phyloP scores from a whole-genome alignment of 1,140 invertebrate genomes.

The Scaptomyza graminum region DNA sequence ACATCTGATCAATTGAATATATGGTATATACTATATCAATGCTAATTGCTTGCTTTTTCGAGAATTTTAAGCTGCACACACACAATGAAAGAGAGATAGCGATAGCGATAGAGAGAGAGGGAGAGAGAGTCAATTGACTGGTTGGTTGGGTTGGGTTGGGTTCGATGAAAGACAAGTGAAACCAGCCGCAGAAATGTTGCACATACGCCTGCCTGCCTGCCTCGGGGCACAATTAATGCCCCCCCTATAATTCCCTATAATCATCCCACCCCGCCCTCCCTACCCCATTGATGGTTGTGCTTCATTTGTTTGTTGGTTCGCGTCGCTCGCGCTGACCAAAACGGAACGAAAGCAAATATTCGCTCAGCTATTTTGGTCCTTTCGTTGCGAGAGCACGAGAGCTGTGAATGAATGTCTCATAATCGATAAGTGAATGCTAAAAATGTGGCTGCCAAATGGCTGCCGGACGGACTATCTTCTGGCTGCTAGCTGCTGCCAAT shows the following conservation, averaged over 20 bases:
- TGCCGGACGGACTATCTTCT: slow-evolving; percentile 15
- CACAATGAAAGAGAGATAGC: too few relatives aligned
- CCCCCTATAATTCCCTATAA: neutral
- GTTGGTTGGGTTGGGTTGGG: slow-evolving; percentile 3
- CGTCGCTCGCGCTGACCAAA: slow-evolving; percentile 29
- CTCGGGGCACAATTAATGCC: slow-evolving; percentile 22
- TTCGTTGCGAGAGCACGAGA: slow-evolving; percentile 44
- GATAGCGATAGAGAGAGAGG: neutral
- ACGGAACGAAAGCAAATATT: slow-evolving; percentile 4
- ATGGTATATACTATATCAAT: too few relatives aligned
- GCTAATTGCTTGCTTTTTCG: neutral
- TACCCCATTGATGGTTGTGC: too few relatives aligned
- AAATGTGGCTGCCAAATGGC: slow-evolving; percentile 56
- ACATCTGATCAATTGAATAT: slow-evolving; percentile 1
- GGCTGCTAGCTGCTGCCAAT: slow-evolving; percentile 23
- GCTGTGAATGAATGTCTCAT: slow-evolving; percentile 79
- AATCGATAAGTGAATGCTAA: slow-evolving; percentile 82
- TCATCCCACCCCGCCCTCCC: too few relatives aligned
- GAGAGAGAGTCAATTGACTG: slow-evolving; percentile 31
- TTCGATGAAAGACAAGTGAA: slow-evolving; percentile 46
- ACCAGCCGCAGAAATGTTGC: slow-evolving; percentile 33
- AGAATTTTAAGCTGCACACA: slow-evolving; percentile 7
- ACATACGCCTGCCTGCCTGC: slow-evolving; percentile 1
- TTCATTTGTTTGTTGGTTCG: slow-evolving; percentile 45
- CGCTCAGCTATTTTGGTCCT: slow-evolving; percentile 70